Percentiles rank a stretch among this genome's conserved stretches.
Conservation (phyloP, 1,140 invertebrate genomes). For the Metopolophium dirhodum region DNA sequence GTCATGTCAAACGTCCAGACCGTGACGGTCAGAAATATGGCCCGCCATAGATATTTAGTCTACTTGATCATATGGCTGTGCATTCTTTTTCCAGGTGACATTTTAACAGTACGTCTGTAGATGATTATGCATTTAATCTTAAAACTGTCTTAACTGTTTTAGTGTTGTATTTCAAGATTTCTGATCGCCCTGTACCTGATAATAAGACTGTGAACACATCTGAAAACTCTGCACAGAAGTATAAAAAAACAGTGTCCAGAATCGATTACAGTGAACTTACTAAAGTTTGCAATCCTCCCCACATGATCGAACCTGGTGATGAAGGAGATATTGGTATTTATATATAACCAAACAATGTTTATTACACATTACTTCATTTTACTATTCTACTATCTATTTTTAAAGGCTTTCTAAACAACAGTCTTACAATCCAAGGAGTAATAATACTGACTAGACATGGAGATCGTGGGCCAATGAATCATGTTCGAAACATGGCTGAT, state of each 20-base stretch:
- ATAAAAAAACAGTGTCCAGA: background rate
- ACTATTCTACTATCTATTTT: conserved; percentile 58
- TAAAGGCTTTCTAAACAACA: conserved; percentile 68
- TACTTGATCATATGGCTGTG: conserved; percentile 42
- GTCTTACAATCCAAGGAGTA: conserved; percentile 78
- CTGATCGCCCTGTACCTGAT: background rate
- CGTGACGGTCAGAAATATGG: conserved; percentile 5
- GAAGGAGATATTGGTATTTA: conserved; percentile 68
- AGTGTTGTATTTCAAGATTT: conserved; percentile 48
- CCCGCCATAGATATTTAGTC: conserved; percentile 20
- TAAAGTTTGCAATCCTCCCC: background rate
- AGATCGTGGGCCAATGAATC: conserved; percentile 82
- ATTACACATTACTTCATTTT: background rate
- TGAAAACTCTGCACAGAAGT: background rate
- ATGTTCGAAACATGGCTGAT: conserved; percentile 75
- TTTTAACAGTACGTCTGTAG: background rate
- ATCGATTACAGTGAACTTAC: conserved; percentile 4
- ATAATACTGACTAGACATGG: conserved; percentile 85
- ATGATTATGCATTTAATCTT: background rate
- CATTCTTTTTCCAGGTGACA: conserved; percentile 51
- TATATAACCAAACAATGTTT: background rate
- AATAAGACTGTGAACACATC: background rate
- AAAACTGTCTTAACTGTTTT: background rate
- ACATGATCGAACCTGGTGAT: conserved; percentile 64
- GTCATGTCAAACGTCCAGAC: background rate